These are phyloP conservation scores for Melinopterus prodromus DNA, from an alignment of 2,888 invertebrate species.

Conservation along the genomic window DNA sequence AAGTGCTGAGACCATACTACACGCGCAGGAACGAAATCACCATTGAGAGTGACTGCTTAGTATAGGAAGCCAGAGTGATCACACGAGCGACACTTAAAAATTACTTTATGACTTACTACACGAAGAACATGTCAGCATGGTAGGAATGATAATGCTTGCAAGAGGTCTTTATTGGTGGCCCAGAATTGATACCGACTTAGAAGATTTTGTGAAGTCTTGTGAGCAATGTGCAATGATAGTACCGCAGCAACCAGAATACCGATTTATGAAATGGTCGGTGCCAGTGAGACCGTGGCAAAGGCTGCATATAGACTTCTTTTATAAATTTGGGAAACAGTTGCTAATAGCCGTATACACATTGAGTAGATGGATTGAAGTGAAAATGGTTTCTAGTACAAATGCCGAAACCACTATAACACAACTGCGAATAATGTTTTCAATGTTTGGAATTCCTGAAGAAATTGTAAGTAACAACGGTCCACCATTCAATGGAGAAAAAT, in stretches of 20 bases:
- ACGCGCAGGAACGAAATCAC: conserved; percentile 9
- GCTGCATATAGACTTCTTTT: conserved; percentile 32
- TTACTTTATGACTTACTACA: not conserved
- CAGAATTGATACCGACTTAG: conserved; percentile 25
- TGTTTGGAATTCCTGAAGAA: conserved; percentile 42
- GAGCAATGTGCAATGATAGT: conserved; percentile 22
- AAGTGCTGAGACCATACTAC: conserved; percentile 17
- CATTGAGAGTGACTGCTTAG: conserved; percentile 17
- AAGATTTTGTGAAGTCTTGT: conserved; percentile 26
- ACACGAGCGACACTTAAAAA: conserved; percentile 23
- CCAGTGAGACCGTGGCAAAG: conserved; percentile 11
- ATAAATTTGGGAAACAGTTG: conserved; percentile 35
- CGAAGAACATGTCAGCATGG: conserved; percentile 29
- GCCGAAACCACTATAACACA: conserved; percentile 38
- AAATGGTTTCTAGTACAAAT: conserved; percentile 41
- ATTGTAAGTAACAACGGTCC: conserved; percentile 45
- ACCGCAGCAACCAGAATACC: not conserved
- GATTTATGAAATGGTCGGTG: conserved; percentile 12
- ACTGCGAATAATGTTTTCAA: conserved; percentile 41
- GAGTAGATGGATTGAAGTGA: conserved; percentile 43
- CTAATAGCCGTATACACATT: conserved; percentile 41
- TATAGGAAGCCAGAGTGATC: conserved; percentile 25
- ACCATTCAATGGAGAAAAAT: conserved; percentile 42
- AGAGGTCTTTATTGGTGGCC: conserved; percentile 25
- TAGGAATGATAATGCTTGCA: conserved; percentile 27